phyloP scores from a whole-genome alignment of 2,888 invertebrate genomes.

The Sympetrum striolatum region DNA sequence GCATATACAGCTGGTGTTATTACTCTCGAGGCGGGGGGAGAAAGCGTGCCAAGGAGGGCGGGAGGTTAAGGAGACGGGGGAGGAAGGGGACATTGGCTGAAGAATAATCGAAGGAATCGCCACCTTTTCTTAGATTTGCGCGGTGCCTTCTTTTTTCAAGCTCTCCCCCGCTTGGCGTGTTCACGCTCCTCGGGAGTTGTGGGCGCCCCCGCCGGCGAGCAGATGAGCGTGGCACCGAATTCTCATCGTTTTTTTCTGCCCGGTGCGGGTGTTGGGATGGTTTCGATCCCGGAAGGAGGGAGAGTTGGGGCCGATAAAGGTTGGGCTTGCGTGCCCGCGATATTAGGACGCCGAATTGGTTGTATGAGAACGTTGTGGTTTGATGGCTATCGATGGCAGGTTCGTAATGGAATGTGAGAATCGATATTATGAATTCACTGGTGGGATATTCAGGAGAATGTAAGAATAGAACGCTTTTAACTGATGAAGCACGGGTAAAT shows the following conservation, averaged over 20 bases:
- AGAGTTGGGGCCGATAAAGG: background rate
- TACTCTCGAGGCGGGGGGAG: background rate
- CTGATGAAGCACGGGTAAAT: no score
- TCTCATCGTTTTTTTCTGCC: background rate
- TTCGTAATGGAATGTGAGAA: no score
- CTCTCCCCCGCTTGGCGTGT: background rate
- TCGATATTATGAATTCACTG: no score
- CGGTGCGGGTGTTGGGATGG: background rate
- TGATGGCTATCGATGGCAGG: no score
- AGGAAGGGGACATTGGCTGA: background rate
- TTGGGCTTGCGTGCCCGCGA: no score
- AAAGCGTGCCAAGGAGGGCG: constrained; percentile 1
- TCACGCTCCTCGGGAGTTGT: background rate
- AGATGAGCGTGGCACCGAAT: background rate
- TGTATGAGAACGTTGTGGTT: no score
- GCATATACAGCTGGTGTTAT: background rate
- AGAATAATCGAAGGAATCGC: background rate
- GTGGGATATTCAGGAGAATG: no score
- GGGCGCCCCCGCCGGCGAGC: constrained; percentile 3
- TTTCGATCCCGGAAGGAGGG: background rate
- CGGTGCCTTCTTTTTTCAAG: background rate
- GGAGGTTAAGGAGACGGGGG: background rate
- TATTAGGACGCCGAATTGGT: no score
- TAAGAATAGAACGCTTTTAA: no score
- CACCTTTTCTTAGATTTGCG: background rate